Percentiles rank a stretch among this genome's conserved stretches.
Evolutionary conservation across 2,888 invertebrate species (phyloP).

Genomic region (Blastobasis lacticolella): DNA sequence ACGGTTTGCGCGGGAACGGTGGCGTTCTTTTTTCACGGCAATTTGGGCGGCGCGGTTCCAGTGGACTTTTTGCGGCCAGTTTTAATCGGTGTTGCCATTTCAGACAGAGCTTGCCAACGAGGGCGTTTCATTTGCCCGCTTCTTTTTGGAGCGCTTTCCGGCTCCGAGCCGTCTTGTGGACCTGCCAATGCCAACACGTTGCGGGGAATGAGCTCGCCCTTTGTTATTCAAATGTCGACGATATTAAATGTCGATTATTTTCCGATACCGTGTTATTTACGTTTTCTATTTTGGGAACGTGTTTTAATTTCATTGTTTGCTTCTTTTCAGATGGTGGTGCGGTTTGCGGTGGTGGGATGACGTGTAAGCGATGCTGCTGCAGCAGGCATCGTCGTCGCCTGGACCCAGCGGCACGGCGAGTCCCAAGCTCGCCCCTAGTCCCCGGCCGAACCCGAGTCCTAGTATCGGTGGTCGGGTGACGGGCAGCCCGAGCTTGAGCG

Average conservation of each 20-base stretch:
- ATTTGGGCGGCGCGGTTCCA: slow-evolving; percentile 47
- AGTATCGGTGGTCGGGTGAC: slow-evolving; percentile 34
- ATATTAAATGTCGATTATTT: slow-evolving; percentile 1
- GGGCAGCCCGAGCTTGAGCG: slow-evolving; percentile 46
- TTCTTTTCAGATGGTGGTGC: slow-evolving; percentile 41
- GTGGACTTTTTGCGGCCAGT: slow-evolving; percentile 57
- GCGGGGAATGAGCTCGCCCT: slow-evolving; percentile 6
- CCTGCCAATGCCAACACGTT: neutral
- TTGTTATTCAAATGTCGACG: slow-evolving; percentile 8
- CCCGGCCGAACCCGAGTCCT: slow-evolving; percentile 43
- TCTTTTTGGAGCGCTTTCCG: slow-evolving; percentile 29
- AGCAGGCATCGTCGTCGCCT: slow-evolving; percentile 66
- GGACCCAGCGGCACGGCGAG: slow-evolving; percentile 69
- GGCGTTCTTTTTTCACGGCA: slow-evolving; percentile 50
- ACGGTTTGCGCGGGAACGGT: slow-evolving; percentile 43
- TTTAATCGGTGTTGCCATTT: slow-evolving; percentile 67
- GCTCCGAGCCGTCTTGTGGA: slow-evolving; percentile 5
- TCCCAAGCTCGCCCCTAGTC: slow-evolving; percentile 50
- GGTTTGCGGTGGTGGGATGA: slow-evolving; percentile 54
- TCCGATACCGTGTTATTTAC: neutral
- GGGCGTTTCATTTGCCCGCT: slow-evolving; percentile 38
- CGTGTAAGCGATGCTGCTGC: slow-evolving; percentile 67
- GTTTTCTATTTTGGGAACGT: neutral
- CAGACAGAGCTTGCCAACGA: slow-evolving; percentile 28
- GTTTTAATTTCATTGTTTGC: slow-evolving; percentile 2